Conservation (phyloP, 2,888 invertebrate genomes). For the Trachelus stipa region DNA sequence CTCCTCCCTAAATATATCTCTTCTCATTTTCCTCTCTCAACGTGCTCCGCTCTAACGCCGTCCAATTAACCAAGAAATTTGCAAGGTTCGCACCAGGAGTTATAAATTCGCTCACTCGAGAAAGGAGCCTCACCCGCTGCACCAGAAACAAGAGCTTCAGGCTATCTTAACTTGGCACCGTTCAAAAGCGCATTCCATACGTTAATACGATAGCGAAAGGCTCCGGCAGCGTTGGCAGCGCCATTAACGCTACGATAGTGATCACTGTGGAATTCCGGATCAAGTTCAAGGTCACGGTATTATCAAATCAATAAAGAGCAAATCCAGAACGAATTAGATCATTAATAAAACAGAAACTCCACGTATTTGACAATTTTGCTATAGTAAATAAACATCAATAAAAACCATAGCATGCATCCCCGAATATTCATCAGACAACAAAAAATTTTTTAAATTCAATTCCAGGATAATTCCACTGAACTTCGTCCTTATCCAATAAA, state of each 20-base stretch:
- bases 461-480: not conserved
- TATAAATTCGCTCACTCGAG: slow-evolving; percentile 1
- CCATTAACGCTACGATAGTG: not conserved
- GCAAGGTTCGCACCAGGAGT: slow-evolving; percentile 19
- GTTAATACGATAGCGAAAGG: not conserved
- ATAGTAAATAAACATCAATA: not conserved
- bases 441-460: not conserved
- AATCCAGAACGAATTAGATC: not conserved
- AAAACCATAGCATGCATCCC: not conserved
- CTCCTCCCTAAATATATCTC: not conserved
- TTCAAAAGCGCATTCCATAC: not conserved
- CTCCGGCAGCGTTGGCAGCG: not conserved
- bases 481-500: not conserved
- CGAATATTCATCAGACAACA: too few relatives aligned
- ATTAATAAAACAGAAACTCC: not conserved
- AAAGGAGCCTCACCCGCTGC: not conserved
- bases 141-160: not conserved
- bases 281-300: not conserved
- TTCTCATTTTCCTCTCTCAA: not conserved
- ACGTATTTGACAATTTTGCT: not conserved
- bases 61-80: slow-evolving; percentile 39
- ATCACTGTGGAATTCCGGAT: not conserved
- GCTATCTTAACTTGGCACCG: not conserved
- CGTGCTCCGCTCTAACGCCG: slow-evolving; percentile 33
- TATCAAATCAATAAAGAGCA: not conserved